Conservation (phyloP, 2,113 vertebrate species). For the Beaufortia kweichowensis region DNA sequence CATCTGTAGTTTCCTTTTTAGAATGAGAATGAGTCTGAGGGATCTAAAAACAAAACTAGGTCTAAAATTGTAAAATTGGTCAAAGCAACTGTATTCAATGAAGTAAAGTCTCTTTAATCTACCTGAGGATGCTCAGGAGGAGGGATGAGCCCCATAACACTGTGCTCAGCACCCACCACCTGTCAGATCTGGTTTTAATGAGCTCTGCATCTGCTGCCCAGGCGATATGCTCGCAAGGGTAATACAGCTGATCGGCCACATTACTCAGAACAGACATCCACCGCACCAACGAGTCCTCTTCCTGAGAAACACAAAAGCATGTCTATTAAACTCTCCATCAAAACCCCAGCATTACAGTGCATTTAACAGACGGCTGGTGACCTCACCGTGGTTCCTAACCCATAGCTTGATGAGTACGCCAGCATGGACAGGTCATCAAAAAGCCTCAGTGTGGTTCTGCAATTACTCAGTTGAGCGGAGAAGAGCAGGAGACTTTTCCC, state of each 20-base stretch:
- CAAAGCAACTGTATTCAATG: background rate
- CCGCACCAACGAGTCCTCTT: constrained; percentile 78
- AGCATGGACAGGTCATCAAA: constrained; percentile 91
- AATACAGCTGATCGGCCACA: constrained; percentile 90
- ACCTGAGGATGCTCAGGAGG: constrained; percentile 84
- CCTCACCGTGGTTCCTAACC: constrained; percentile 82
- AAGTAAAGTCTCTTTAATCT: constrained; percentile 37
- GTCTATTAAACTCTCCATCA: background rate
- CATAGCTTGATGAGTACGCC: constrained; percentile 80
- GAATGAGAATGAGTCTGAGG: constrained; percentile 66
- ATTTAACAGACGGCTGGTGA: background rate
- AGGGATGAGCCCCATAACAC: constrained; percentile 84
- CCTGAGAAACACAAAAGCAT: constrained; percentile 68
- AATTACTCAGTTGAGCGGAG: constrained; percentile 86
- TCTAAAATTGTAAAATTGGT: no score
- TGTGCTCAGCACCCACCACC: constrained; percentile 86
- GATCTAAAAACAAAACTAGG: constrained; percentile 66
- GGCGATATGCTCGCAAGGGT: constrained; percentile 92
- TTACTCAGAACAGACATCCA: constrained; percentile 85
- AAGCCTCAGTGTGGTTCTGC: constrained; percentile 85
- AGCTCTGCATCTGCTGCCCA: constrained; percentile 88
- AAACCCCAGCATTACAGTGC: background rate
- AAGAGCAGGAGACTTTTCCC: constrained; percentile 79
- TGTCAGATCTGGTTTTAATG: constrained; percentile 70
- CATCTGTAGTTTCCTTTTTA: constrained; percentile 66